Percentiles rank a stretch among this genome's conserved stretches.
Conservation (phyloP, 2,797 vertebrate species). For the Emydoidea blandingii region DNA sequence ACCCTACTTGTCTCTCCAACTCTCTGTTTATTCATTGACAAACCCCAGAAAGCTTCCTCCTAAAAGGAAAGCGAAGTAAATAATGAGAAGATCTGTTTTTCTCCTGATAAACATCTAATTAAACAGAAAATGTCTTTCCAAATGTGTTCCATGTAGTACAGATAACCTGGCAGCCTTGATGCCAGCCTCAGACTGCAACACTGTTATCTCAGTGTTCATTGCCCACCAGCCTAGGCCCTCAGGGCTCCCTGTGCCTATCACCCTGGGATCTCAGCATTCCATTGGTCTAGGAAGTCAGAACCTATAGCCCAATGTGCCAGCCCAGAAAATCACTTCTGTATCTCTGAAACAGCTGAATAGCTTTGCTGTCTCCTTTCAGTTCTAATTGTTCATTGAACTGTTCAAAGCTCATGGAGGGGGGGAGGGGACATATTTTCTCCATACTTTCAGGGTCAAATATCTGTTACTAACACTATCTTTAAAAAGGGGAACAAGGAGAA, state of each 20-base stretch:
- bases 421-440: neutral
- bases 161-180: constrained; percentile 66
- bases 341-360: neutral
- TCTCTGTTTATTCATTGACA: constrained; percentile 77
- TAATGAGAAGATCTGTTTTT: constrained; percentile 71
- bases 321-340: neutral
- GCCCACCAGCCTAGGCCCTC: neutral
- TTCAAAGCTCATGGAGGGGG: neutral
- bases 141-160: constrained; percentile 63
- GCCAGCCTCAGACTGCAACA: neutral
- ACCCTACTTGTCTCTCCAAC: constrained; percentile 66
- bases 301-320: neutral
- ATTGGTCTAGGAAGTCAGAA: neutral
- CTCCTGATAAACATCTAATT: constrained; percentile 76
- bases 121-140: constrained; percentile 76
- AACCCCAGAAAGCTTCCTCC: constrained; percentile 74
- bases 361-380: neutral
- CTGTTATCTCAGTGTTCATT: constrained; percentile 1
- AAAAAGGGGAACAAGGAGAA: neutral
- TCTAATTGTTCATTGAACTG: neutral
- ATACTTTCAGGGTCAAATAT: neutral
- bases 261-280: neutral
- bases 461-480: constrained; percentile 23
- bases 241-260: neutral
- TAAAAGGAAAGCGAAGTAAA: constrained; percentile 76